phyloP scores from a whole-genome alignment of 2,797 vertebrate genomes.

The Morus bassanus region DNA sequence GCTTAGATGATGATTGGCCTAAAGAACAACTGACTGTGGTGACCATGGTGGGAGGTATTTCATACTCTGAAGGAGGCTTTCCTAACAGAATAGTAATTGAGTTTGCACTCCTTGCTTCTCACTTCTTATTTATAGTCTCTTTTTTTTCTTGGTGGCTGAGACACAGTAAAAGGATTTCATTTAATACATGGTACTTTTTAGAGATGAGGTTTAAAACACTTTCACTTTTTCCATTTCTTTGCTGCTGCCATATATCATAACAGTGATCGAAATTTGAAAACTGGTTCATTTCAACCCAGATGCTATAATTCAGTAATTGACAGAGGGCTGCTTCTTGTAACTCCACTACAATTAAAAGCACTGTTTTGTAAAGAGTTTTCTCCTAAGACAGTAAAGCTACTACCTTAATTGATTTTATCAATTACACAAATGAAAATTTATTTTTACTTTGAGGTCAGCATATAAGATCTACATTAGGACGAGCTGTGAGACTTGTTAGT shows the following conservation, averaged over 20 bases:
- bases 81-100: background rate
- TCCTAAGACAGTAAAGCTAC: conserved; percentile 6
- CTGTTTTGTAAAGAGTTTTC: background rate
- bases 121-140: background rate
- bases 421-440: background rate
- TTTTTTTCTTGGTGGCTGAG: background rate
- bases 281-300: background rate
- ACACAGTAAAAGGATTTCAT: background rate
- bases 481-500: background rate
- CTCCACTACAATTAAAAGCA: background rate
- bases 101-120: background rate
- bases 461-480: background rate
- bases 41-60: background rate
- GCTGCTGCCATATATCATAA: background rate
- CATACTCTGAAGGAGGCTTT: background rate
- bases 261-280: conserved; percentile 4
- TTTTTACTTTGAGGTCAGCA: background rate
- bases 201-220: background rate
- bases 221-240: background rate
- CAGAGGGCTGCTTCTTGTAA: background rate
- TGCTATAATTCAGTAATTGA: background rate
- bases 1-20: background rate
- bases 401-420: conserved; percentile 18
- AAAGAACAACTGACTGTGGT: background rate
- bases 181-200: background rate